These are phyloP conservation scores for Nephotettix cincticeps DNA, from an alignment of 1,140 invertebrate species.

Conservation along the genomic window DNA sequence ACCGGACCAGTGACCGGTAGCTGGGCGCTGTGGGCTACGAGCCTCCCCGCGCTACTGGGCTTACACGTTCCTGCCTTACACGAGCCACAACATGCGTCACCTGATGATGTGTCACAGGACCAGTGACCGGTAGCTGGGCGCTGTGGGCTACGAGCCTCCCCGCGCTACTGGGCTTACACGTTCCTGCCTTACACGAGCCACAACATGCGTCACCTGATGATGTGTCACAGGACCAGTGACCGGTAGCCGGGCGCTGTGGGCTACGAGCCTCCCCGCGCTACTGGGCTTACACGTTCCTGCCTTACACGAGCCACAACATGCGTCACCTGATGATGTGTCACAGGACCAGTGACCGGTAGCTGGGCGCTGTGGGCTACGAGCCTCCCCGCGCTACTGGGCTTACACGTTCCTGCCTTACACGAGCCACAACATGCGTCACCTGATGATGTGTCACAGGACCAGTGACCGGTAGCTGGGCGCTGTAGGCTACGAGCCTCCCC, in stretches of 20 bases:
- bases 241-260: neutral
- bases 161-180: neutral
- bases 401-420: neutral
- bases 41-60: neutral
- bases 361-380: neutral
- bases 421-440: neutral
- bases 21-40: neutral
- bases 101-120: neutral
- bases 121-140: neutral
- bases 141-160: neutral
- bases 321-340: neutral
- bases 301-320: neutral
- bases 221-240: neutral
- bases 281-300: neutral
- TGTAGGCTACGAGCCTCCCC: neutral
- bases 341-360: slow-evolving; percentile 2
- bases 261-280: neutral
- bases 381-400: neutral
- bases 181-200: neutral
- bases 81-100: neutral
- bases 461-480: slow-evolving; percentile 10
- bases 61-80: neutral
- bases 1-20: neutral
- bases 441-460: neutral
- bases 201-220: no score